Conservation (phyloP, 92 coral and sea anemone species). For the Phymanthus crucifer region DNA sequence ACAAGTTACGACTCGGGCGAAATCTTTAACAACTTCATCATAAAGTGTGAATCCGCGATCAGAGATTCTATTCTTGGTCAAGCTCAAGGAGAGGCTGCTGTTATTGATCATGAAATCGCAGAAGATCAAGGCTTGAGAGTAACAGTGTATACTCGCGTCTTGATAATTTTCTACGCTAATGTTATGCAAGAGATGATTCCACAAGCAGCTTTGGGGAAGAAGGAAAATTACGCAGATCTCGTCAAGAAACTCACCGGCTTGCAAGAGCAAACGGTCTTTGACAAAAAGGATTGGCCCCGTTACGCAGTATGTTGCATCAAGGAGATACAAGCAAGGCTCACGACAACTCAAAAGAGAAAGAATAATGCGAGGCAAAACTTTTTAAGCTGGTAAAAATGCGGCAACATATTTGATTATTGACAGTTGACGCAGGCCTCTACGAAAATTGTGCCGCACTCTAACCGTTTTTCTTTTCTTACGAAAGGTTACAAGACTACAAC, state of each 20-base stretch:
- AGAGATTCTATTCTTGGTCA: constrained; percentile 10
- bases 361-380: neutral
- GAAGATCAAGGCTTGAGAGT: constrained; percentile 10
- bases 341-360: neutral
- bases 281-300: constrained; percentile 2
- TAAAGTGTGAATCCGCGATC: neutral
- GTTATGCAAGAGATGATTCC: constrained; percentile 7
- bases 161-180: neutral
- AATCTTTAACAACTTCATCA: neutral
- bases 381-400: constrained; percentile 26
- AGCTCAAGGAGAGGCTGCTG: neutral
- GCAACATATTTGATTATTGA: too few species aligned
- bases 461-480: neutral
- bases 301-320: constrained; percentile 21
- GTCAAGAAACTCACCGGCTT: neutral
- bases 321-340: neutral
- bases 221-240: neutral
- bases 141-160: constrained; percentile 14
- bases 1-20: constrained; percentile 4
- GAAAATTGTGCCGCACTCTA: too few species aligned
- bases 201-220: neutral
- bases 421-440: too few species aligned
- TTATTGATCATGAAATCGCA: neutral
- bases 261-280: neutral
- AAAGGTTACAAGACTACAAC: constrained; percentile 6